Evolutionary conservation across 2,113 vertebrate species (phyloP), one percentile per base, ranked within the genome.

Genomic region (Hippocampus zosterae): DNA sequence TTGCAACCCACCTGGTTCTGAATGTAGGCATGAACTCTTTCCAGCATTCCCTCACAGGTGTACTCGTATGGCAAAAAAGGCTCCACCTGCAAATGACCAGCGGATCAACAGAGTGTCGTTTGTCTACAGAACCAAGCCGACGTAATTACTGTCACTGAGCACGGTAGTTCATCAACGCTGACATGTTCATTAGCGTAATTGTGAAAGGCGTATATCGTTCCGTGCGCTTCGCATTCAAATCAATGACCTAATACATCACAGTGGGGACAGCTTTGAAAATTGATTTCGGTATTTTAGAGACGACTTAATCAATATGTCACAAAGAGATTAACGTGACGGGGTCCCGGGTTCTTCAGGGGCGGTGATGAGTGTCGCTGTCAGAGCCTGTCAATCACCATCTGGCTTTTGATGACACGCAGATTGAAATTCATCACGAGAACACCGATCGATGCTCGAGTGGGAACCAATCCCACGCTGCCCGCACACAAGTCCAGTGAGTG

Each of bases 51-150:
- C 86, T 96, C 94, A 5, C 94, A 95, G 33, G 95, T 98, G 86
- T 95, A 98, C 87, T 99, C 97, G 0, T 96, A 97, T 48, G 96
- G 96, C 84, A 99, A 92, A 85, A 95, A 96, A 9, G 97, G 97
- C 70, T 97, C 93, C 75, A 98, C 95, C 97, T 99, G 91, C 56
- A 77, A 44, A 69, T 29, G 79, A 66, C 65, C 44, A 66, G 44
- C 18, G 25, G 42, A 29, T 21, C 55, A 3, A 4, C 41, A 16
- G 21, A n/a, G 44, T 66, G 37, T 13, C 16, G 59, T 37, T 23
- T 62, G 23, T 42, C 33, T 18, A 9, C n/a, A 70, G 40, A 73
- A 25, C 27, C n/a, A 46, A 72, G 74, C 64, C 3, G 40, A 12
- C 62, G 71, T 80, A 87, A 86, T 88, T 81, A 85, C 69, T 79